Evolutionary conservation across 2,888 invertebrate species (phyloP), one percentile per base, ranked within the genome.

Genomic region (Coenonympha arcania): DNA sequence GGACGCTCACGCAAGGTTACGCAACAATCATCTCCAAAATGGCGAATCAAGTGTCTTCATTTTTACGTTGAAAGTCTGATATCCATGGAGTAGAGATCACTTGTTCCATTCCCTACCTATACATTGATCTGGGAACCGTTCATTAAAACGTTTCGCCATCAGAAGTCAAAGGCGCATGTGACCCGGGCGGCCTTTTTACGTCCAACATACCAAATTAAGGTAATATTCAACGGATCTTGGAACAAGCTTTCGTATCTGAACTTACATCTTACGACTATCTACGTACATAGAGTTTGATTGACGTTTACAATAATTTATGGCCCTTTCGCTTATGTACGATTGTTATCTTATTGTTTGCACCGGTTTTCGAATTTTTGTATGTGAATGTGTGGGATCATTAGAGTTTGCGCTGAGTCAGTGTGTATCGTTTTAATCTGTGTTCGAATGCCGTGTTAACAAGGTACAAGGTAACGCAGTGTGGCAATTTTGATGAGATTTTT

Each of bases 281-380:
- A 64, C 59, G 34, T 67, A 71, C 68, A 66, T 59, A 59, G 55
- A 56, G 56, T 71, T 72, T 80, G 82, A 81, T 79, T 76, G 82
- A 80, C 73, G 66, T 62, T 28, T 28, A 68, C 75, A 69, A 71
- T 66, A 67, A 72, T 73, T 74, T 68, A 55, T 66, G 63, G 64
- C 63, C 67, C 66, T 72, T 76, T 76, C 66, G 59, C 66, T 71
- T 70, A 67, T 69, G 69, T 64, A 55, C 52, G 76, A 71, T 76
- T 73, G 69, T 74, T 71, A 76, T 74, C 71, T 61, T 61, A 69
- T 71, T 76, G 75, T 76, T 75, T 73, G 72, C 71, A 66, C 58
- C 63, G 61, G 61, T 66, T 63, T 66, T 60, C 49, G 63, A 58
- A 62, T 63, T 55, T 63, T 55, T 63, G 61, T 59, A 54, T 55